Percentiles rank a stretch among this genome's conserved stretches.
These are phyloP conservation scores for Potamilus streckersoni DNA, from an alignment of 1,140 invertebrate species.

Conservation along the genomic window DNA sequence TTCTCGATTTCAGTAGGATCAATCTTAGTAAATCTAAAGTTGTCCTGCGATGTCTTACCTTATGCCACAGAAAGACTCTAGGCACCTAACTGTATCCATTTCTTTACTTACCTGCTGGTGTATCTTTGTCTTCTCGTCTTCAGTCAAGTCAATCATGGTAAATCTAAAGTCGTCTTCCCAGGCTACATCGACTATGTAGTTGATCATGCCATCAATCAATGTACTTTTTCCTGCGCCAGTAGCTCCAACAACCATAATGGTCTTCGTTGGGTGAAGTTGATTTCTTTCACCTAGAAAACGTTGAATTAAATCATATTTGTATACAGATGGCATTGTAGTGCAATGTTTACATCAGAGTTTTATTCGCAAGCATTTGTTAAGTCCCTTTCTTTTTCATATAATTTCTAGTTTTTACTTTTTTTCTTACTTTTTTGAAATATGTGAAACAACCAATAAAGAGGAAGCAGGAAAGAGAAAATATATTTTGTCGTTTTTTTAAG, in stretches of 20 bases:
- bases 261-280: background rate
- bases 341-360: background rate
- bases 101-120: slow-evolving; percentile 3
- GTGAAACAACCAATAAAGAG: too few species aligned
- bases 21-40: slow-evolving; percentile 19
- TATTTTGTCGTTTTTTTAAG: too few species aligned
- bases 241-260: slow-evolving; percentile 17
- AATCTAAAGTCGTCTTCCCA: slow-evolving; percentile 29
- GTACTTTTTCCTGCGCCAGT: slow-evolving; percentile 17
- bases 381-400: background rate
- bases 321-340: background rate
- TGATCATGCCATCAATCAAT: slow-evolving; percentile 18
- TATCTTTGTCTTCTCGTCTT: background rate
- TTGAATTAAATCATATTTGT: too few species aligned
- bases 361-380: background rate
- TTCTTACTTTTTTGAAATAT: too few species aligned
- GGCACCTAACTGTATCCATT: too few species aligned
- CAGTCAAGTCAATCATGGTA: slow-evolving; percentile 13
- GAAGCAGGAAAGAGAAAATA: too few species aligned
- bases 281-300: background rate
- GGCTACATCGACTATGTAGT: slow-evolving; percentile 23
- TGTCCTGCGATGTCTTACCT: background rate
- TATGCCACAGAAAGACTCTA: too few species aligned
- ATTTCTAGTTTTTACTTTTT: too few species aligned
- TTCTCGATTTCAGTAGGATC: slow-evolving; percentile 8